Percentiles rank a stretch among this genome's conserved stretches.
Conservation (phyloP, 64 coral and sea anemone species). For the Astreopora myriophthalma region DNA sequence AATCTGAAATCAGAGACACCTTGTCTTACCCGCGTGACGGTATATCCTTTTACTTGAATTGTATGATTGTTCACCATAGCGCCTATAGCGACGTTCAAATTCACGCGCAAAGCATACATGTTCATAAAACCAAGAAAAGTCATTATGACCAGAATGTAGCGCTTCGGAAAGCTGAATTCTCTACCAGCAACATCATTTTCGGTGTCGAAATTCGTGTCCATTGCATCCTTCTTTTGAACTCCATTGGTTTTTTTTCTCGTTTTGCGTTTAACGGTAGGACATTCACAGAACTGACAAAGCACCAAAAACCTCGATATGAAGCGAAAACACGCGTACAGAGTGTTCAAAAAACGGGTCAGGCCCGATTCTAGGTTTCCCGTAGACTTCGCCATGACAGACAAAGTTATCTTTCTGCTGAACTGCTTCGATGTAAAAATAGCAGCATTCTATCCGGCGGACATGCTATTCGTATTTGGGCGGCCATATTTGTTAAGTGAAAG, state of each 20-base stretch:
- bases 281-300: constrained; percentile 70
- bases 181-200: not conserved
- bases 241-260: not conserved
- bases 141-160: constrained; percentile 85
- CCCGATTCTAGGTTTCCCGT: constrained; percentile 48
- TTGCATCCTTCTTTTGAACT: not conserved
- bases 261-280: constrained; percentile 26
- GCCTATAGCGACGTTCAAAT: constrained; percentile 88
- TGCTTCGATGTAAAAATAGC: not conserved
- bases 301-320: constrained; percentile 68
- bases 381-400: constrained; percentile 16
- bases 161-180: constrained; percentile 73
- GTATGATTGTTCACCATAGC: constrained; percentile 94
- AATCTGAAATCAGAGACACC: not conserved
- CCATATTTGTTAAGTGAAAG: not conserved
- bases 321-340: constrained; percentile 64
- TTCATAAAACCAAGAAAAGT: constrained; percentile 90
- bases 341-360: constrained; percentile 59
- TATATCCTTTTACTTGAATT: constrained; percentile 58
- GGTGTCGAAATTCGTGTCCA: not conserved
- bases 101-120: constrained; percentile 89
- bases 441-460: not conserved
- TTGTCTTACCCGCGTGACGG: constrained; percentile 54
- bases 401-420: not conserved
- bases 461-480: not conserved